phyloP scores from a whole-genome alignment of 1,140 invertebrate species.

The Drosophila punjabiensis region DNA sequence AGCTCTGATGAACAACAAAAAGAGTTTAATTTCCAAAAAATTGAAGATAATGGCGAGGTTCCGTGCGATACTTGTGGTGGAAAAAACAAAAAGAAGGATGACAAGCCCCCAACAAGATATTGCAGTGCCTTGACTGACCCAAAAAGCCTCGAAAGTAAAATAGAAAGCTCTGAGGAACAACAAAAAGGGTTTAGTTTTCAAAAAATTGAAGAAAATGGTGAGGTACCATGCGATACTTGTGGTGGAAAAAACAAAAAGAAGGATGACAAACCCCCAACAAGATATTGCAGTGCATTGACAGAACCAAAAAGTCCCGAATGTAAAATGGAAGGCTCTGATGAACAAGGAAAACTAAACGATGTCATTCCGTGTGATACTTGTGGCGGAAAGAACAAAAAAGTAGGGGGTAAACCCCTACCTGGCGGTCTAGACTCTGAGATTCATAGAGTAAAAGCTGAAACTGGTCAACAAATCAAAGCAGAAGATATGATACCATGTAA shows the following conservation, averaged over 20 bases:
- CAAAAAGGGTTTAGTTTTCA: not conserved
- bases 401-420: conserved; percentile 5
- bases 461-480: not conserved
- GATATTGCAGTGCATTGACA: not conserved
- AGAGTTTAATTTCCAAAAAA: not conserved
- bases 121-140: not conserved
- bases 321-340: conserved; percentile 3
- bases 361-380: conserved; percentile 34
- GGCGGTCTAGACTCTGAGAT: not conserved
- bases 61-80: conserved; percentile 51
- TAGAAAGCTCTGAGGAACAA: not conserved
- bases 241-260: conserved; percentile 50
- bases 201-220: conserved; percentile 6
- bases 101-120: conserved; percentile 14
- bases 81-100: conserved; percentile 42
- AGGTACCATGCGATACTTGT: conserved; percentile 43
- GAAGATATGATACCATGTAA: conserved; percentile 28
- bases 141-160: conserved; percentile 2
- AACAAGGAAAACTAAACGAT: conserved; percentile 22
- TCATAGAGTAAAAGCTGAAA: not conserved
- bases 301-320: not conserved
- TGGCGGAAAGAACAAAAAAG: conserved; percentile 43
- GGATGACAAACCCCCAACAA: conserved; percentile 16
- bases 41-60: conserved; percentile 10
- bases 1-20: not conserved